Conservation (phyloP, 2,797 vertebrate species). For the Pantherophis alleghaniensis region DNA sequence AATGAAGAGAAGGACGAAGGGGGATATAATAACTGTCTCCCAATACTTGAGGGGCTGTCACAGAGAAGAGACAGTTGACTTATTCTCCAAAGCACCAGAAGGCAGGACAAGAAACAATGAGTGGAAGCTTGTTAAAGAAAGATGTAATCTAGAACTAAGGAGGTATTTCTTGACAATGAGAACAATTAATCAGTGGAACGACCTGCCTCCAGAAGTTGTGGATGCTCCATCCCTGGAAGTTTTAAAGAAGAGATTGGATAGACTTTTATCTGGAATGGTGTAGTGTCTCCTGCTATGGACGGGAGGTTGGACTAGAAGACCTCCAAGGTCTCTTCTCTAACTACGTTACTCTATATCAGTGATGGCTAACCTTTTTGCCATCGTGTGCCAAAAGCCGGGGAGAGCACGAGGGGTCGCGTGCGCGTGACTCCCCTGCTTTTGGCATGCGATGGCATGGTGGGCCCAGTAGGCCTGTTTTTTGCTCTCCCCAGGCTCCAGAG, state of each 20-base stretch:
- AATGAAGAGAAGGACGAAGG: too few relatives aligned
- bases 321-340: not conserved
- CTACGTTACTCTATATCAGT: not conserved
- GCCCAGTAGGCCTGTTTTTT: too few relatives aligned
- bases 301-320: not conserved
- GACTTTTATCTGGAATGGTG: not conserved
- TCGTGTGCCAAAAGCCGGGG: too few relatives aligned
- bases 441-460: too few relatives aligned
- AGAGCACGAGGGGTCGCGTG: too few relatives aligned
- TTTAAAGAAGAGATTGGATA: not conserved
- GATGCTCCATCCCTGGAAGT: not conserved
- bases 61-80: too few relatives aligned
- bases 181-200: not conserved
- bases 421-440: too few relatives aligned
- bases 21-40: too few relatives aligned
- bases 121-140: not conserved
- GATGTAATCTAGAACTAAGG: not conserved
- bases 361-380: too few relatives aligned
- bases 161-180: not conserved
- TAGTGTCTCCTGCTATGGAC: not conserved
- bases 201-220: not conserved
- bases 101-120: not conserved
- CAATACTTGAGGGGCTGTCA: too few relatives aligned
- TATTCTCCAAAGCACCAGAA: too few relatives aligned
- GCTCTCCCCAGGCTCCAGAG: too few relatives aligned